Conservation (phyloP, 2,797 vertebrate species). For the Crenuchus spilurus region DNA sequence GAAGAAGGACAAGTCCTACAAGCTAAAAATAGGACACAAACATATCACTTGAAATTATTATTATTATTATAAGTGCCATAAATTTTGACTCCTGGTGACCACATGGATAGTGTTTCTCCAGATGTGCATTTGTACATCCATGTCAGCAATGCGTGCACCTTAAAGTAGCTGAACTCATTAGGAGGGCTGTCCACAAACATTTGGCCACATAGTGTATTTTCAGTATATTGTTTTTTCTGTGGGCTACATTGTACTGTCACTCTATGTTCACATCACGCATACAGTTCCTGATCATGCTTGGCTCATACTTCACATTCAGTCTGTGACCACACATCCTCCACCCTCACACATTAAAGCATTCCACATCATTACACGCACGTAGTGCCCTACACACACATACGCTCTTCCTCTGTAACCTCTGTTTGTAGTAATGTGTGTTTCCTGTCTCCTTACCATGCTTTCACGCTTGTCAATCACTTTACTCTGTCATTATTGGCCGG, state of each 20-base stretch:
- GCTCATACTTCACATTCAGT: conserved; percentile 32
- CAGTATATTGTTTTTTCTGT: no score
- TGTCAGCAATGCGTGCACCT: no score
- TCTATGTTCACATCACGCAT: not conserved
- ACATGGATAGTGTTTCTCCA: no score
- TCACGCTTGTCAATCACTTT: conserved; percentile 43
- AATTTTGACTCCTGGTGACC: no score
- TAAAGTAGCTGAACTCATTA: no score
- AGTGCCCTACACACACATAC: conserved; percentile 24
- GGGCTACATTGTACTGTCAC: not conserved
- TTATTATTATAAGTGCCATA: no score
- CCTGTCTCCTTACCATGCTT: conserved; percentile 6
- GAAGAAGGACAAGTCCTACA: no score
- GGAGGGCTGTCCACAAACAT: no score
- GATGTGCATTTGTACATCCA: no score
- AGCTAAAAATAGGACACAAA: no score
- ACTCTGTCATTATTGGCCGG: conserved; percentile 58
- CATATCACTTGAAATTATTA: no score
- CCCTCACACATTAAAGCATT: conserved; percentile 33
- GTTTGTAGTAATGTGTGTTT: conserved; percentile 16
- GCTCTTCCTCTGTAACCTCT: not conserved
- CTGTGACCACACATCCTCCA: conserved; percentile 47
- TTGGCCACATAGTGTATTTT: no score
- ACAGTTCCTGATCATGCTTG: conserved; percentile 9
- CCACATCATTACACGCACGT: conserved; percentile 13